A percentile compares a stretch with the other conserved stretches of the same genome.
Evolutionary conservation across 2,888 invertebrate species (phyloP).

Genomic region (Temnothorax ravouxi): DNA sequence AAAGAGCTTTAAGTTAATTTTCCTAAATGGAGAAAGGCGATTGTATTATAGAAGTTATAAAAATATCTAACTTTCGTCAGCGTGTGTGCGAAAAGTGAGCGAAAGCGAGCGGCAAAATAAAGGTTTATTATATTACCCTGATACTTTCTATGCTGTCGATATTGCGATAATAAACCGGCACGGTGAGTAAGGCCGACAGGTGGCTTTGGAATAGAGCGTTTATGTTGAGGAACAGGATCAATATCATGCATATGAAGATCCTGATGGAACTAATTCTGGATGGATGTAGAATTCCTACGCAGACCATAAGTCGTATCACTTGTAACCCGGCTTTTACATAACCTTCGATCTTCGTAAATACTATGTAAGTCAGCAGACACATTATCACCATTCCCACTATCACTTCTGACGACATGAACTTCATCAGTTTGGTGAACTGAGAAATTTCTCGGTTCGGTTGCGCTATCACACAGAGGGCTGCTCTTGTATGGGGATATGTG

Average conservation of each 20-base stretch:
- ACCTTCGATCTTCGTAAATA: slow-evolving; percentile 54
- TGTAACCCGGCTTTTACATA: slow-evolving; percentile 59
- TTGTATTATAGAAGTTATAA: not conserved
- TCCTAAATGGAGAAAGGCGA: not conserved
- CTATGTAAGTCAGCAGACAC: slow-evolving; percentile 14
- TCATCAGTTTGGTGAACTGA: slow-evolving; percentile 60
- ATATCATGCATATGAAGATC: slow-evolving; percentile 60
- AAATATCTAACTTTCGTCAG: not conserved
- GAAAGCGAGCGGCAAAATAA: not conserved
- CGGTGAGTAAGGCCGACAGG: slow-evolving; percentile 65
- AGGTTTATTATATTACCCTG: slow-evolving; percentile 52
- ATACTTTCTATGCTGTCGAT: slow-evolving; percentile 64
- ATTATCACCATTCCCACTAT: not conserved
- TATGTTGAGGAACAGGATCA: slow-evolving; percentile 61
- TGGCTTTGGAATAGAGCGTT: slow-evolving; percentile 70
- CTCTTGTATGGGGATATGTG: slow-evolving; percentile 72
- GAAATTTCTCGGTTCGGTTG: slow-evolving; percentile 52
- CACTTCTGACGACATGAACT: slow-evolving; percentile 54
- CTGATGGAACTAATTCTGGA: slow-evolving; percentile 47
- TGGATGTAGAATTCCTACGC: slow-evolving; percentile 55
- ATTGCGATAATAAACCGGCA: slow-evolving; percentile 58
- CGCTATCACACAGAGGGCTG: slow-evolving; percentile 71
- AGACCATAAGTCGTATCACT: slow-evolving; percentile 64
- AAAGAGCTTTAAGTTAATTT: too few relatives aligned
- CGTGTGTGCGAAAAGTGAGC: not conserved